These are phyloP conservation scores for Phoxinus dragarum DNA, from an alignment of 2,797 vertebrate species.

Conservation along the genomic window DNA sequence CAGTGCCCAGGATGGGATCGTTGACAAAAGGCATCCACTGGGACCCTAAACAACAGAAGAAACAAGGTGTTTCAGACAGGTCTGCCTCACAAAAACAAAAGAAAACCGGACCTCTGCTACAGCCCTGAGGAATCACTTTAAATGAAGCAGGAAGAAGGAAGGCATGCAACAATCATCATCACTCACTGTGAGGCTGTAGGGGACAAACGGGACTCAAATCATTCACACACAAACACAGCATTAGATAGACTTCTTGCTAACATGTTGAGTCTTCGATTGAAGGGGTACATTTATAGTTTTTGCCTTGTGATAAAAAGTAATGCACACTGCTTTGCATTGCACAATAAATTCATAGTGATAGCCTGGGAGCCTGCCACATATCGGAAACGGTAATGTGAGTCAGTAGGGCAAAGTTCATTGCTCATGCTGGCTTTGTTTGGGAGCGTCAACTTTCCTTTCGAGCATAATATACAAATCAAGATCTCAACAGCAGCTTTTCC, in stretches of 20 bases:
- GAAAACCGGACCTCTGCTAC: slow-evolving; percentile 42
- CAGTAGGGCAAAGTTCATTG: slow-evolving; percentile 14
- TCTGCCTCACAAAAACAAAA: slow-evolving; percentile 47
- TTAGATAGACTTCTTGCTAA: neutral
- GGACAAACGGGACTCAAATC: slow-evolving; percentile 49
- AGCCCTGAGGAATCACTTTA: slow-evolving; percentile 46
- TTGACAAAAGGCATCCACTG: slow-evolving; percentile 30
- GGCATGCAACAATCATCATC: slow-evolving; percentile 50
- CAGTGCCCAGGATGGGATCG: slow-evolving; percentile 34
- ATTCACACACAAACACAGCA: slow-evolving; percentile 33
- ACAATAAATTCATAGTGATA: neutral
- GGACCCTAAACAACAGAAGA: slow-evolving; percentile 42
- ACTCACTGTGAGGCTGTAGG: slow-evolving; percentile 26
- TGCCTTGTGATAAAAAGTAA: neutral
- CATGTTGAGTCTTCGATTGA: neutral
- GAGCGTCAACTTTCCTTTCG: slow-evolving; percentile 5
- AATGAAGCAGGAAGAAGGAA: slow-evolving; percentile 56
- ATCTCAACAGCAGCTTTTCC: slow-evolving; percentile 27
- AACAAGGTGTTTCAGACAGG: slow-evolving; percentile 23
- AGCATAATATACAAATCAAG: slow-evolving; percentile 37
- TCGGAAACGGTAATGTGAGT: neutral
- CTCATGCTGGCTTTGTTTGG: slow-evolving; percentile 2
- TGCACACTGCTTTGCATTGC: neutral
- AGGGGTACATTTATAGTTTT: neutral
- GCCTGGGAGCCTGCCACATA: neutral